phyloP scores from a whole-genome alignment of 92 coral and sea anemone species.

The Heteractis magnifica region DNA sequence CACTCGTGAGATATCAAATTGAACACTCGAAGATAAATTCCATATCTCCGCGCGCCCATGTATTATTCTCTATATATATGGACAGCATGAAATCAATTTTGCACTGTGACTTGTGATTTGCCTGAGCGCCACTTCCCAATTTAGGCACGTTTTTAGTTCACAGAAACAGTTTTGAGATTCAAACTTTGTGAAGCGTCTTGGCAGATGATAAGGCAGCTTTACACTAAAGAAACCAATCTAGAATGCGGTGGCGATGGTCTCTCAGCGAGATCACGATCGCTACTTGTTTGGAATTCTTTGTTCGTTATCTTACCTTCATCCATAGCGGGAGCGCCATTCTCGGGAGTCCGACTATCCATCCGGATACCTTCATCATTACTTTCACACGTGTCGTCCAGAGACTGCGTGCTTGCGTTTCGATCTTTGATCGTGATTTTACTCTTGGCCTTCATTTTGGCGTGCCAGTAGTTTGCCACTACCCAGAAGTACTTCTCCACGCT shows the following conservation, averaged over 20 bases:
- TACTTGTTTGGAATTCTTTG: not conserved
- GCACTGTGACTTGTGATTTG: too few species aligned
- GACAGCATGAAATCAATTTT: too few species aligned
- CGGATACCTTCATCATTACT: not conserved
- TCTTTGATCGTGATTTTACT: not conserved
- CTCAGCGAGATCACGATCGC: not conserved
- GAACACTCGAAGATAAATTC: too few species aligned
- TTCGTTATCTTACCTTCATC: constrained; percentile 7
- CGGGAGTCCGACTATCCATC: not conserved
- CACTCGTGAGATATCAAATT: too few species aligned
- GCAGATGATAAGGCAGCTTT: not conserved
- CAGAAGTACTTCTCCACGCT: constrained; percentile 66
- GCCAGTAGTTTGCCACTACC: constrained; percentile 63
- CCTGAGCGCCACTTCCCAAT: too few species aligned
- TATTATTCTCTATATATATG: too few species aligned
- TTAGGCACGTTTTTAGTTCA: too few species aligned
- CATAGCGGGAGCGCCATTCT: not conserved
- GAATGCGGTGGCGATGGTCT: not conserved
- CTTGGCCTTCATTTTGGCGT: not conserved
- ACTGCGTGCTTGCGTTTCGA: not conserved
- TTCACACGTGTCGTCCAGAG: not conserved
- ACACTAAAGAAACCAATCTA: not conserved
- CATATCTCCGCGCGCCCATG: too few species aligned
- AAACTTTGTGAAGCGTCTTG: not conserved
- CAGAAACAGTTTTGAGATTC: not conserved